phyloP scores from a whole-genome alignment of 92 coral and sea anemone species.

The Diadumene lineata region DNA sequence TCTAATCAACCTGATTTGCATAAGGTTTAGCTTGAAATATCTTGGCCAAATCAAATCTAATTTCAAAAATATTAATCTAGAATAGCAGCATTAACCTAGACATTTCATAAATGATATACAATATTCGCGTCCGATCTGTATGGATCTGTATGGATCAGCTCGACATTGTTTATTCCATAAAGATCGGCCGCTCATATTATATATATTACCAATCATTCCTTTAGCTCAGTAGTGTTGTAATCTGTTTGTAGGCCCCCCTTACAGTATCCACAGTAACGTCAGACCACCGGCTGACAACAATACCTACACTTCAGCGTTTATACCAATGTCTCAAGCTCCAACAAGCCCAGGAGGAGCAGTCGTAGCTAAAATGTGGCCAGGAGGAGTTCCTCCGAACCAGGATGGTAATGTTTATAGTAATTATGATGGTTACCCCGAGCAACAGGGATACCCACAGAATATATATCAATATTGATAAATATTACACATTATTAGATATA shows the following conservation, averaged over 20 bases:
- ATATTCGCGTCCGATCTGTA: too few relatives aligned
- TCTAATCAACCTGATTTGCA: too few relatives aligned
- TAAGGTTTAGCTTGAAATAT: too few relatives aligned
- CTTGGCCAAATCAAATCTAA: too few relatives aligned
- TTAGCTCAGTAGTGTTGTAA: neutral
- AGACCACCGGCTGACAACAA: conserved; percentile 74
- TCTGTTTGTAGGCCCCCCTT: conserved; percentile 49
- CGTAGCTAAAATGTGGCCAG: conserved; percentile 97
- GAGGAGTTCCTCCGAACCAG: conserved; percentile 82
- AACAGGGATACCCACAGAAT: conserved; percentile 84
- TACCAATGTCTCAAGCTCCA: conserved; percentile 85
- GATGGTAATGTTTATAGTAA: conserved; percentile 89
- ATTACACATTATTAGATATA: conserved; percentile 29
- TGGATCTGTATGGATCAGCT: too few relatives aligned
- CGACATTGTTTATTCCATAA: too few relatives aligned
- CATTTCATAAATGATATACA: too few relatives aligned
- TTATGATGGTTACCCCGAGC: conserved; percentile 92
- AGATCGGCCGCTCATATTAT: too few relatives aligned
- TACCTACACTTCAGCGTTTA: conserved; percentile 82
- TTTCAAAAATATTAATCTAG: too few relatives aligned
- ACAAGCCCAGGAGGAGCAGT: conserved; percentile 83
- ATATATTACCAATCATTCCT: too few relatives aligned
- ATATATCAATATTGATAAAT: conserved; percentile 76
- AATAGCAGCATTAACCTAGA: too few relatives aligned
- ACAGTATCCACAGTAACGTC: conserved; percentile 85